A percentile compares a stretch with the other conserved stretches of the same genome.
Evolutionary conservation across 2,113 vertebrate species (phyloP).

Genomic region (Burhinus bistriatus): DNA sequence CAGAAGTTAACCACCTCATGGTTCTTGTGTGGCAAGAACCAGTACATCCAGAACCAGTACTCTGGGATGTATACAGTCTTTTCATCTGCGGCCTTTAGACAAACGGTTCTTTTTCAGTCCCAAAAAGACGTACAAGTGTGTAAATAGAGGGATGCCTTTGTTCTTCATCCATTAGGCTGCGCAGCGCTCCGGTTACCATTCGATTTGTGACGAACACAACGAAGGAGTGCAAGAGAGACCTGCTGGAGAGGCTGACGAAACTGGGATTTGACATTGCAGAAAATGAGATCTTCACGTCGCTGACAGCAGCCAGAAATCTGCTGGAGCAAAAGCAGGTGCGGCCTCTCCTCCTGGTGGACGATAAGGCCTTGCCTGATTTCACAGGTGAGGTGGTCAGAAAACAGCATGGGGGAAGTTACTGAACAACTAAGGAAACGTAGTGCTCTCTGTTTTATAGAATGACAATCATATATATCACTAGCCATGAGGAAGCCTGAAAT

Average conservation of each 20-base stretch:
- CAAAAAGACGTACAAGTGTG: fast-evolving
- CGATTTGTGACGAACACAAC: slow-evolving; percentile 97
- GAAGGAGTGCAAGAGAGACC: slow-evolving; percentile 88
- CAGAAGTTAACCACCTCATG: too few species aligned
- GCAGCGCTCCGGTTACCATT: slow-evolving; percentile 76
- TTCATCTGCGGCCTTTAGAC: too few species aligned
- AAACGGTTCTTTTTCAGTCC: background rate
- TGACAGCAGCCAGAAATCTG: slow-evolving; percentile 89
- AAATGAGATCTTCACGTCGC: slow-evolving; percentile 92
- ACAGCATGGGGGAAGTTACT: too few species aligned
- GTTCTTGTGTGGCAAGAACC: too few species aligned
- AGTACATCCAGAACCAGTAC: too few species aligned
- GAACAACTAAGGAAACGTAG: fast-evolving
- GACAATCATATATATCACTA: fast-evolving
- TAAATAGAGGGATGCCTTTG: background rate
- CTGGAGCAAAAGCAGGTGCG: slow-evolving; percentile 83
- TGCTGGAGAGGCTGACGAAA: slow-evolving; percentile 81
- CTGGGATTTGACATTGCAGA: slow-evolving; percentile 88
- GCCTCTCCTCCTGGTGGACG: slow-evolving; percentile 89
- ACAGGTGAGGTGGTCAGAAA: slow-evolving; percentile 70
- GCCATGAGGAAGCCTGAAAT: background rate
- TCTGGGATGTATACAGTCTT: too few species aligned
- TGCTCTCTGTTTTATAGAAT: background rate
- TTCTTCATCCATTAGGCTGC: slow-evolving; percentile 74
- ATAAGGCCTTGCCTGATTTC: slow-evolving; percentile 90